Evolutionary conservation across 2,797 vertebrate genomes (phyloP).

Genomic region (Cichlasoma orientale): DNA sequence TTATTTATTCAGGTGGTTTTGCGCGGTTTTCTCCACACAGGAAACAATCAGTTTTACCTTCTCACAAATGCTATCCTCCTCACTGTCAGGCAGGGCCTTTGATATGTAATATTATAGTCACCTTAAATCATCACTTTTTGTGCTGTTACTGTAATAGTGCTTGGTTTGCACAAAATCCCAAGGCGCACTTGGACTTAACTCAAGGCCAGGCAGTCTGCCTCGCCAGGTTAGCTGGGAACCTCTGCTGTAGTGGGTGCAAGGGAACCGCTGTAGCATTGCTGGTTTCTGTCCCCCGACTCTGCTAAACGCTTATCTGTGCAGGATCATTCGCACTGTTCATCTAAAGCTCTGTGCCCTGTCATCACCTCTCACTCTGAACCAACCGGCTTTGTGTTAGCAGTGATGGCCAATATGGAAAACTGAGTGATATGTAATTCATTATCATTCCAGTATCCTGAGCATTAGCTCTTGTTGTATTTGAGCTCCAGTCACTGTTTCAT

Average conservation of each 20-base stretch:
- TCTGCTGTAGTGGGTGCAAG: too few relatives aligned
- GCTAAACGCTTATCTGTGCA: neutral
- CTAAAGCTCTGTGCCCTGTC: rapidly evolving
- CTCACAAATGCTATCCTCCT: neutral
- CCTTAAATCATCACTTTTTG: neutral
- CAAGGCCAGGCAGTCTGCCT: neutral
- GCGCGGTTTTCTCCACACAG: neutral
- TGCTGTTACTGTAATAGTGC: neutral
- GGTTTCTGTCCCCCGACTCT: neutral
- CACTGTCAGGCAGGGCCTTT: neutral
- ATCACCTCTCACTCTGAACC: too few relatives aligned
- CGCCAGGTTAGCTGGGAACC: neutral
- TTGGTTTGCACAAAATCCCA: neutral
- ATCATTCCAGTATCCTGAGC: too few relatives aligned
- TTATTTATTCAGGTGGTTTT: neutral
- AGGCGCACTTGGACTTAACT: neutral
- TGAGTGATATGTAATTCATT: too few relatives aligned
- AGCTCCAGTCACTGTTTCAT: too few relatives aligned
- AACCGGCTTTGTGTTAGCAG: too few relatives aligned
- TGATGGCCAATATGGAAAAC: too few relatives aligned
- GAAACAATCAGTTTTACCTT: neutral
- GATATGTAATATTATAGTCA: neutral
- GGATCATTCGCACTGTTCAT: neutral
- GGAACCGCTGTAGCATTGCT: neutral
- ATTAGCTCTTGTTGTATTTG: too few relatives aligned